phyloP scores from a whole-genome alignment of 2,113 vertebrate species.

The Dendropsophus ebraccatus region DNA sequence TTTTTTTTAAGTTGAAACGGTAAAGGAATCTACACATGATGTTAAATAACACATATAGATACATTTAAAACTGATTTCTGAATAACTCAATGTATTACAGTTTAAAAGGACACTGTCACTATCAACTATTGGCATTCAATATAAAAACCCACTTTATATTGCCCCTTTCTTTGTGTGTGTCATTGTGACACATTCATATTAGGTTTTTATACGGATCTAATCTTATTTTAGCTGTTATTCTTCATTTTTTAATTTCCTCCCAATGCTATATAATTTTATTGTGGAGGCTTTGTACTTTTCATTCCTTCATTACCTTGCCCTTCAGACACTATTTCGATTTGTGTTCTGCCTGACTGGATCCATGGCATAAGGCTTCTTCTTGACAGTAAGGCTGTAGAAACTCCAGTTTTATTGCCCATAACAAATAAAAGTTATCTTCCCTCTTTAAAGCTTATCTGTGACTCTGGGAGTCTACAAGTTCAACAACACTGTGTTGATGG shows the following conservation, averaged over 20 bases:
- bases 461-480: constrained; percentile 69
- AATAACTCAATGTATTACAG: background rate
- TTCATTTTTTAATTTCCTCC: constrained; percentile 68
- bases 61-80: background rate
- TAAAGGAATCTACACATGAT: background rate
- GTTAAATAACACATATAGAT: background rate
- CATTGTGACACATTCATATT: constrained; percentile 20
- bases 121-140: background rate
- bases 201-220: constrained; percentile 21
- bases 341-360: constrained; percentile 71
- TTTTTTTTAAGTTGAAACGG: background rate
- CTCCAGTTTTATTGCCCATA: constrained; percentile 73
- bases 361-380: constrained; percentile 61
- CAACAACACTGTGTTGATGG: constrained; percentile 67
- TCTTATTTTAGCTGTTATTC: constrained; percentile 61
- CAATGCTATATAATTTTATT: constrained; percentile 65
- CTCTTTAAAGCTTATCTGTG: constrained; percentile 73
- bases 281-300: constrained; percentile 62
- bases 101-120: constrained; percentile 4
- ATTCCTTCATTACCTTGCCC: constrained; percentile 63
- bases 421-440: constrained; percentile 76
- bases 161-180: constrained; percentile 4
- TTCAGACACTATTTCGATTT: constrained; percentile 71
- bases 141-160: constrained; percentile 28
- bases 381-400: constrained; percentile 70